These are phyloP conservation scores for Lepisosteus osseus DNA, from an alignment of 2,113 vertebrate species.

Conservation along the genomic window DNA sequence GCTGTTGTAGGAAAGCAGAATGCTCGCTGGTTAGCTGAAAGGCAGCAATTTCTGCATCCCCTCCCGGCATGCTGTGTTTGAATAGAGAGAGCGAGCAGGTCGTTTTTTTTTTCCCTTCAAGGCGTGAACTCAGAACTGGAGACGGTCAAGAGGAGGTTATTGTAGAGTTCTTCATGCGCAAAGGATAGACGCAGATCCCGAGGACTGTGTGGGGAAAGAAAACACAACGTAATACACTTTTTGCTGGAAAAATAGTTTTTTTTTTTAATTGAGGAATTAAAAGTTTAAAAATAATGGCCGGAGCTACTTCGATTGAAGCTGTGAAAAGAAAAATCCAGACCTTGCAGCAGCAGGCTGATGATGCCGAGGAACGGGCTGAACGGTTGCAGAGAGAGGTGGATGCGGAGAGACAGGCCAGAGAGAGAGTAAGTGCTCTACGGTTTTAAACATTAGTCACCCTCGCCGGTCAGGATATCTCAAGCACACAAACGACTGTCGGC, in stretches of 20 bases:
- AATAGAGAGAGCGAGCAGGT: not conserved
- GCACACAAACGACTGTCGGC: no score
- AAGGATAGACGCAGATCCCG: no score
- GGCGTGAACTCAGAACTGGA: no score
- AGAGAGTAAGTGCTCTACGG: slow-evolving; percentile 57
- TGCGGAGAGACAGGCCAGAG: slow-evolving; percentile 65
- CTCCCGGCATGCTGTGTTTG: not conserved
- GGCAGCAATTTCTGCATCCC: not conserved
- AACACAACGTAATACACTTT: no score
- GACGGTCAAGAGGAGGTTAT: no score
- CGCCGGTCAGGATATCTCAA: no score
- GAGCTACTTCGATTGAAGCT: slow-evolving; percentile 65
- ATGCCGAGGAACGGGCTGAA: slow-evolving; percentile 75
- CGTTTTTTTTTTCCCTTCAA: not conserved
- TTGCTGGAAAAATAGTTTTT: no score
- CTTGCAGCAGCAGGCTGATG: slow-evolving; percentile 74
- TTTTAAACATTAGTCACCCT: not conserved
- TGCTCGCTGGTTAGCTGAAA: not conserved
- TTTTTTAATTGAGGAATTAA: no score
- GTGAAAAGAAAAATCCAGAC: slow-evolving; percentile 79
- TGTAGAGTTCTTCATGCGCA: no score
- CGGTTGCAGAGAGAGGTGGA: slow-evolving; percentile 68
- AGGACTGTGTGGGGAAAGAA: no score
- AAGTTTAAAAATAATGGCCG: slow-evolving; percentile 36
- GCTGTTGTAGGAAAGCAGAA: not conserved